These are phyloP conservation scores for Idaea straminata DNA, from an alignment of 2,888 invertebrate species.

Conservation along the genomic window DNA sequence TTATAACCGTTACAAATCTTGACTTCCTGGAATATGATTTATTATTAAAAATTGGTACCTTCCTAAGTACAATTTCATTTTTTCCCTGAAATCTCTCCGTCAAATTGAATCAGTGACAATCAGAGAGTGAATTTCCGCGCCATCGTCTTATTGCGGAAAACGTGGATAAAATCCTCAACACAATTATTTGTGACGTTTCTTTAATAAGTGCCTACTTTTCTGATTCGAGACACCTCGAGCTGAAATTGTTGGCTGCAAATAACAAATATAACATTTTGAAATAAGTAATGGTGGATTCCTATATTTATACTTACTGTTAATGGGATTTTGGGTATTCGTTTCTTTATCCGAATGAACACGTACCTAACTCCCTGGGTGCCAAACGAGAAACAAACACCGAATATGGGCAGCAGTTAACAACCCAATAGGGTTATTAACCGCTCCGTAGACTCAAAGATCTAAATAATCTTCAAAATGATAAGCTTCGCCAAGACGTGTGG, in stretches of 20 bases:
- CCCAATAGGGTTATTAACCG: no score
- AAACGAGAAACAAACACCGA: no score
- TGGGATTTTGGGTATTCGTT: no score
- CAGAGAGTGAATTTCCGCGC: neutral
- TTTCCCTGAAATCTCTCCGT: neutral
- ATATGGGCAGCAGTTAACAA: no score
- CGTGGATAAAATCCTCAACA: neutral
- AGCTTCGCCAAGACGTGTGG: no score
- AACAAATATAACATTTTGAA: neutral
- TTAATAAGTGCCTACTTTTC: neutral
- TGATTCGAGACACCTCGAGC: neutral
- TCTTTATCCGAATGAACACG: no score
- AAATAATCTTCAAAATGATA: no score
- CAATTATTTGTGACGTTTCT: neutral
- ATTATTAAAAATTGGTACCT: neutral
- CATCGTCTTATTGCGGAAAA: neutral
- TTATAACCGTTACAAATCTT: neutral
- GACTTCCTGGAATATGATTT: neutral
- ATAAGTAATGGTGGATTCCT: neutral
- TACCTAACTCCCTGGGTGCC: no score
- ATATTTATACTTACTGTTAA: no score
- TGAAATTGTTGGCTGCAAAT: neutral
- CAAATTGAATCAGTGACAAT: neutral
- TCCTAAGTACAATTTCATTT: neutral
- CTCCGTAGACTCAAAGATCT: no score